Conservation (phyloP, 2,888 invertebrate genomes). For the Endotricha flammealis region DNA sequence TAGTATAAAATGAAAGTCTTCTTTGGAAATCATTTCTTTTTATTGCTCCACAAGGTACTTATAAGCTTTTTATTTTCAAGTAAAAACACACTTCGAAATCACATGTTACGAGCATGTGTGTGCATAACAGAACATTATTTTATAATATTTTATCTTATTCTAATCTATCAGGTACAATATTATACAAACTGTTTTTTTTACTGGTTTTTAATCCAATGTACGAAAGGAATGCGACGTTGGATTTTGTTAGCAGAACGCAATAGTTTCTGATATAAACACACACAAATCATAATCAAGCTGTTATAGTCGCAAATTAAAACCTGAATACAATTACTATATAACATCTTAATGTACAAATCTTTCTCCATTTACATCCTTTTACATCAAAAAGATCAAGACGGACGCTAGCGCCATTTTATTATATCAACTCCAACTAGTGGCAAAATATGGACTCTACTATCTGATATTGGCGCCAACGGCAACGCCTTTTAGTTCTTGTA, state of each 20-base stretch:
- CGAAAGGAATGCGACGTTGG: constrained; percentile 34
- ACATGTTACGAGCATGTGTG: constrained; percentile 52
- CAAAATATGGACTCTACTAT: too few species aligned
- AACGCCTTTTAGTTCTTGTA: too few species aligned
- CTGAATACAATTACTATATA: constrained; percentile 8
- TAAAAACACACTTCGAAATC: constrained; percentile 52
- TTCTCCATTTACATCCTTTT: too few species aligned
- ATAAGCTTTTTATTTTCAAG: constrained; percentile 52
- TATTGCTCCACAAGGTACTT: constrained; percentile 66
- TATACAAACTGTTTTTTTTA: constrained; percentile 42
- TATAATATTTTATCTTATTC: constrained; percentile 36
- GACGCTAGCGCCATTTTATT: too few species aligned
- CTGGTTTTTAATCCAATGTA: constrained; percentile 37
- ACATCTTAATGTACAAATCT: too few species aligned
- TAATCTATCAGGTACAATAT: constrained; percentile 64
- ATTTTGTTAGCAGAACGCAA: constrained; percentile 25
- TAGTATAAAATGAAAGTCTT: constrained; percentile 37
- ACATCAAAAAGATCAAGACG: too few species aligned
- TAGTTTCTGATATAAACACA: constrained; percentile 51
- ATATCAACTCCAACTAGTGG: too few species aligned
- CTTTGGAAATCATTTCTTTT: constrained; percentile 58
- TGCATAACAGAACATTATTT: constrained; percentile 51
- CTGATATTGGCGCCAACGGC: too few species aligned
- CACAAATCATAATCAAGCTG: constrained; percentile 48
- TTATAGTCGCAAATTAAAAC: constrained; percentile 9